These are phyloP conservation scores for Dryocosmus kuriphilus DNA, from an alignment of 2,888 invertebrate species.

Conservation along the genomic window DNA sequence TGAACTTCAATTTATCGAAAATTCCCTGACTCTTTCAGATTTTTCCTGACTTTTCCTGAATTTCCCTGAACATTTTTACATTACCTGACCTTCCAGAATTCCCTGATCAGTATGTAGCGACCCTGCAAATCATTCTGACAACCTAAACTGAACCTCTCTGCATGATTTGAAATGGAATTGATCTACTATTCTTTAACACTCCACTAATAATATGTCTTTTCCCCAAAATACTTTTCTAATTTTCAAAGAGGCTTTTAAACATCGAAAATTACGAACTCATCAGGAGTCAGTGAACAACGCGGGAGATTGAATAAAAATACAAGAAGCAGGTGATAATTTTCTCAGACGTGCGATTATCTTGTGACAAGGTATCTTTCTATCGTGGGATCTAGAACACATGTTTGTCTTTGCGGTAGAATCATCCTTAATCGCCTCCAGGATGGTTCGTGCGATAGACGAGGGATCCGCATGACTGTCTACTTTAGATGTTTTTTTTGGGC, in stretches of 20 bases:
- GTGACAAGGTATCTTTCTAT: slow-evolving; percentile 32
- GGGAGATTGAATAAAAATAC: slow-evolving; percentile 29
- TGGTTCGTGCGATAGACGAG: not conserved
- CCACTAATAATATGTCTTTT: not conserved
- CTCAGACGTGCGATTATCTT: no score
- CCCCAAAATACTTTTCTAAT: not conserved
- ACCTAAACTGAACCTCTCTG: no score
- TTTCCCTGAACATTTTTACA: no score
- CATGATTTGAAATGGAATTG: no score
- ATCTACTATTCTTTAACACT: no score
- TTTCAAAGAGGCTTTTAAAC: not conserved
- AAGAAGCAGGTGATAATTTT: slow-evolving; percentile 27
- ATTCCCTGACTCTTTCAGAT: no score
- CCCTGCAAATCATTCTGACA: no score
- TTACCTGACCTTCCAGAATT: no score
- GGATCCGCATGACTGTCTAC: not conserved
- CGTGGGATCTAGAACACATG: slow-evolving; percentile 30
- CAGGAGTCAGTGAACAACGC: not conserved
- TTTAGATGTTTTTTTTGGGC: not conserved
- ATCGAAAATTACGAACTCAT: slow-evolving; percentile 8
- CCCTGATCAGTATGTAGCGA: no score
- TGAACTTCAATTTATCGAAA: no score
- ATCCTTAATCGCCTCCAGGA: slow-evolving; percentile 29
- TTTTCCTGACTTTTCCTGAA: no score
- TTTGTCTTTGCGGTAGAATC: slow-evolving; percentile 23